Conservation (phyloP, 2,888 invertebrate genomes). For the Rhopalosiphum nymphaeae region DNA sequence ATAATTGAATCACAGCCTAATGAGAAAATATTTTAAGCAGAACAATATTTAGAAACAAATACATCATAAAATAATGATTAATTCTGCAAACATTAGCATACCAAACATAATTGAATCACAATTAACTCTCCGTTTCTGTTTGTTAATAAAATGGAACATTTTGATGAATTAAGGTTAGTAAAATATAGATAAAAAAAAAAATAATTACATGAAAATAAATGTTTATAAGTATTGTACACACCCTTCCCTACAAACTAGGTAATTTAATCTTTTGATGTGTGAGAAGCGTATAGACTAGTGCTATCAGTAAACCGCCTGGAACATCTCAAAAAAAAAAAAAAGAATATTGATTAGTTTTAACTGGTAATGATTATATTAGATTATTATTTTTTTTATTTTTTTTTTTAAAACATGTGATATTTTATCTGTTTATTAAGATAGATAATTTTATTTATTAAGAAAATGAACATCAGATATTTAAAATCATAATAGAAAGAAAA, state of each 20-base stretch:
- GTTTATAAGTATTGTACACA: conserved; percentile 54
- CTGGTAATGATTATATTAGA: not conserved
- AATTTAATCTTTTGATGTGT: conserved; percentile 59
- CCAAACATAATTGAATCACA: conserved; percentile 40
- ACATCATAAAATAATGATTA: conserved; percentile 40
- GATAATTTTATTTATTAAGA: not conserved
- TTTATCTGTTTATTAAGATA: not conserved
- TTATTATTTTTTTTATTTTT: not conserved
- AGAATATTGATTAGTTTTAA: conserved; percentile 58
- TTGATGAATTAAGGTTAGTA: conserved; percentile 40
- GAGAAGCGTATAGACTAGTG: conserved; percentile 54
- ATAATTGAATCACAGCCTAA: not conserved
- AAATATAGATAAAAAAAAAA: conserved; percentile 47
- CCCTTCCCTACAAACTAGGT: conserved; percentile 62
- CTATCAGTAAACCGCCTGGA: conserved; percentile 61
- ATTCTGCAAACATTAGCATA: conserved; percentile 55
- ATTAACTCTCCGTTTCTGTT: not conserved
- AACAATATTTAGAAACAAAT: conserved; percentile 43
- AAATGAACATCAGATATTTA: not conserved
- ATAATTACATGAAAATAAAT: conserved; percentile 54
- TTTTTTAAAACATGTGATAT: not conserved
- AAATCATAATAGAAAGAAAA: not conserved
- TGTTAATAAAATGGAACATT: conserved; percentile 26
- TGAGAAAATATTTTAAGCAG: not conserved
- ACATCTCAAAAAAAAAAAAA: conserved; percentile 64